Percentiles rank a stretch among this genome's conserved stretches.
Evolutionary conservation across 1,140 invertebrate genomes (phyloP).

Genomic region (Drosophila auraria): DNA sequence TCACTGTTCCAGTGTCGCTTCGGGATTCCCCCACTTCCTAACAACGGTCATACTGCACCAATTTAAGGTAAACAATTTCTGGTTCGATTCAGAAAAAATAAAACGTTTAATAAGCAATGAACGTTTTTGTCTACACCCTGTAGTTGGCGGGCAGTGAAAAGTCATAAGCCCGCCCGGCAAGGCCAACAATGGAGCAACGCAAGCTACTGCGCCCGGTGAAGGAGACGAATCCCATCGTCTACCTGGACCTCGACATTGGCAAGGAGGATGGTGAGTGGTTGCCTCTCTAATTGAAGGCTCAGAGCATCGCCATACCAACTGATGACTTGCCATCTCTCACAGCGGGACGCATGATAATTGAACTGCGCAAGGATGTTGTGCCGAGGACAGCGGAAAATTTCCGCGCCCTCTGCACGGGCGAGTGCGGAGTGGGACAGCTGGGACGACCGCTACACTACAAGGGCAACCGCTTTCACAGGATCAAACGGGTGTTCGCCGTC

Average conservation of each 20-base stretch:
- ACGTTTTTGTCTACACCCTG: not conserved
- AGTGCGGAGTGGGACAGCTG: constrained; percentile 89
- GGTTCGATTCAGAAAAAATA: constrained; percentile 10
- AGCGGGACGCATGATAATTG: constrained; percentile 93
- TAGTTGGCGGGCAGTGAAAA: constrained; percentile 32
- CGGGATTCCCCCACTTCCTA: not conserved
- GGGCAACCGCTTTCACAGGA: constrained; percentile 91
- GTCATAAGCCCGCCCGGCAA: constrained; percentile 22
- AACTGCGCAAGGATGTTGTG: constrained; percentile 93
- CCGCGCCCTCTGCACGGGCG: constrained; percentile 94
- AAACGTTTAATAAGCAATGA: constrained; percentile 3
- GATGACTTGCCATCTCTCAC: constrained; percentile 22
- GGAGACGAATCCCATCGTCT: constrained; percentile 87
- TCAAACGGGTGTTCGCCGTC: constrained; percentile 90
- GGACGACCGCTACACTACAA: constrained; percentile 92
- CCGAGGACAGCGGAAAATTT: constrained; percentile 97
- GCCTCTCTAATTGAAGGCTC: constrained; percentile 8
- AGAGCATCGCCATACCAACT: constrained; percentile 37
- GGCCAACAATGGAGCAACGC: constrained; percentile 50
- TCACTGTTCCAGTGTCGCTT: not conserved
- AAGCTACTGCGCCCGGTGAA: constrained; percentile 55
- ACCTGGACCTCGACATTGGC: constrained; percentile 90
- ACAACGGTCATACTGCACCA: not conserved
- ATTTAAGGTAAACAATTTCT: constrained; percentile 25
- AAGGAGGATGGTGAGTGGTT: constrained; percentile 85